Conservation (phyloP, 2,113 vertebrate species). For the Coregonus clupeaformis region DNA sequence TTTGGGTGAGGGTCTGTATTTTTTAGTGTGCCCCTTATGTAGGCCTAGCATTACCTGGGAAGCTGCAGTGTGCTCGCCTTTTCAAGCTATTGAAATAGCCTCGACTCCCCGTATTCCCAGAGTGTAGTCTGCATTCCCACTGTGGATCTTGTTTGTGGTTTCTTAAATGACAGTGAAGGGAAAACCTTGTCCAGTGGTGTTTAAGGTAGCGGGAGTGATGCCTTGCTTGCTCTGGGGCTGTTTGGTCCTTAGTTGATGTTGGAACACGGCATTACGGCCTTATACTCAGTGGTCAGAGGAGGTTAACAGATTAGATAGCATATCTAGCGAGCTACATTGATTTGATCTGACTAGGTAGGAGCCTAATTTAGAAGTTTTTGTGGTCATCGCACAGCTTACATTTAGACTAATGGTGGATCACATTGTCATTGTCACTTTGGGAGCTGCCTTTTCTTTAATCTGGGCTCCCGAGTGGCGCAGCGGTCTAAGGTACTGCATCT, state of each 20-base stretch:
- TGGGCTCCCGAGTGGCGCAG: no score
- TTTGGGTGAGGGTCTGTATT: not conserved
- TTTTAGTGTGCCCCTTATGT: not conserved
- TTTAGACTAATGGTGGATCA: not conserved
- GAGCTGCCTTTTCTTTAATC: not conserved
- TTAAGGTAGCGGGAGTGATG: constrained; percentile 1
- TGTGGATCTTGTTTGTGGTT: constrained; percentile 58
- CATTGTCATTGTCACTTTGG: not conserved
- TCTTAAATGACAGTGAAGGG: constrained; percentile 52
- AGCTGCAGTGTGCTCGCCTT: no score
- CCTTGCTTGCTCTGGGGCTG: not conserved
- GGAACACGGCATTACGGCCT: not conserved
- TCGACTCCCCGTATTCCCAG: no score
- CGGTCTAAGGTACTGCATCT: no score
- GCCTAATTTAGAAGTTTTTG: not conserved
- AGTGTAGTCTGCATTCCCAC: no score
- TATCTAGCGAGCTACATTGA: constrained; percentile 4
- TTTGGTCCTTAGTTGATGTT: not conserved
- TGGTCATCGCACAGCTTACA: not conserved
- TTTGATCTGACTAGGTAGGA: constrained; percentile 5
- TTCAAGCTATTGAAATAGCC: no score
- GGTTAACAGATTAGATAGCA: not conserved
- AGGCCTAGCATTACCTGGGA: not conserved
- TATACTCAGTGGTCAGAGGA: not conserved
- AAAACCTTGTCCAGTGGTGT: constrained; percentile 56